Percentiles rank a stretch among this genome's conserved stretches.
Evolutionary conservation across 2,113 vertebrate species (phyloP).

Genomic region (Gymnorhina tibicen): DNA sequence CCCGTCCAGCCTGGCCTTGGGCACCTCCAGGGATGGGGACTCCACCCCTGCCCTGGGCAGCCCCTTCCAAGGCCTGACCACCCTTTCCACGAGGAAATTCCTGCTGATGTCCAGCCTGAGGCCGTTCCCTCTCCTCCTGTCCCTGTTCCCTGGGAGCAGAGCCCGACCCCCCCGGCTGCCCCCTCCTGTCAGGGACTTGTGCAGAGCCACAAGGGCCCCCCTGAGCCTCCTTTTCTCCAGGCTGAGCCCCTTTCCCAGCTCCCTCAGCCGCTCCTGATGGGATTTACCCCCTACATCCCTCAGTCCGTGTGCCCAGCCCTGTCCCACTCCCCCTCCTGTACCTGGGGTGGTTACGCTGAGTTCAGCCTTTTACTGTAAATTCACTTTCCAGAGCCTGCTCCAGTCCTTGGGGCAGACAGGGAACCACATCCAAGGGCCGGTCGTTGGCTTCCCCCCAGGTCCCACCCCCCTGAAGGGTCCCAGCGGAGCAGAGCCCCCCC

Average conservation of each 20-base stretch:
- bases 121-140: neutral
- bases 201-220: neutral
- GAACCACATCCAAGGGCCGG: neutral
- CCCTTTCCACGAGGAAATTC: neutral
- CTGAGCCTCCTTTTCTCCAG: neutral
- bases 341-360: rapidly evolving
- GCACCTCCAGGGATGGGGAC: neutral
- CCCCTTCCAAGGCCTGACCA: rapidly evolving
- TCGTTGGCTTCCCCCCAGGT: neutral
- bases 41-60: neutral
- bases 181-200: neutral
- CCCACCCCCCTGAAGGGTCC: neutral
- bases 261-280: neutral
- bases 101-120: neutral
- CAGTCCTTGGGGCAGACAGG: neutral
- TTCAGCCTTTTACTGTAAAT: neutral
- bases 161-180: rapidly evolving
- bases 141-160: neutral
- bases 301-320: neutral
- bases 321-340: neutral
- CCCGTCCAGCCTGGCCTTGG: neutral
- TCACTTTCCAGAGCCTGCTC: neutral
- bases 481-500: neutral
- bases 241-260: neutral
- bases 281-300: neutral